These are phyloP conservation scores for Sinosuthora webbiana DNA, from an alignment of 2,113 vertebrate species.

Conservation along the genomic window DNA sequence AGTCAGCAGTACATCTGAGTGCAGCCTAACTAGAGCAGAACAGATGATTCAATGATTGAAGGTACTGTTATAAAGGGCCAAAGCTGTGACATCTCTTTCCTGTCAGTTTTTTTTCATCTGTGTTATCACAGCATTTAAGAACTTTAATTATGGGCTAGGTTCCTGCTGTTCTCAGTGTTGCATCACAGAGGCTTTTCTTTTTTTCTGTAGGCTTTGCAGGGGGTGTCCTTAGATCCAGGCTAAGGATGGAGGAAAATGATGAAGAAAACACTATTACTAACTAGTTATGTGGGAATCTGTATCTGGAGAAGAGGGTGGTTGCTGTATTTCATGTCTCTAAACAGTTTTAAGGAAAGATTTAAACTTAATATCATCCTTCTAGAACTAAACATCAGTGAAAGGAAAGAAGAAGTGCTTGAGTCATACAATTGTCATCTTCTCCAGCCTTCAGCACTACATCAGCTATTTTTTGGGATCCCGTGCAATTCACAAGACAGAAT, in stretches of 20 bases:
- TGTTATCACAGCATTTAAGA: not conserved
- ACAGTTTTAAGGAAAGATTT: not conserved
- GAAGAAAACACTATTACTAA: not conserved
- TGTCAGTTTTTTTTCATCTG: not conserved
- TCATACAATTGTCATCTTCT: not conserved
- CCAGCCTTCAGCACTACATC: not conserved
- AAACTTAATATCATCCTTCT: not conserved
- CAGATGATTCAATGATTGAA: not conserved
- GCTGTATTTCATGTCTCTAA: not conserved
- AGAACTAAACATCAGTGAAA: not conserved
- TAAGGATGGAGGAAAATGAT: not conserved
- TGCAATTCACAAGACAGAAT: not conserved
- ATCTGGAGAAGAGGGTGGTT: not conserved
- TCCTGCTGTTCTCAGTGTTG: not conserved
- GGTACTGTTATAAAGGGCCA: not conserved
- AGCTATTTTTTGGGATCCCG: not conserved
- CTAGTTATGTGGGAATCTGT: not conserved
- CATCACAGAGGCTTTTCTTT: not conserved
- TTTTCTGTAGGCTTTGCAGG: not conserved
- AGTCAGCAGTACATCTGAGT: accelerated
- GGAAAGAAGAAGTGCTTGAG: not conserved
- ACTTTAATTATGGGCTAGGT: not conserved
- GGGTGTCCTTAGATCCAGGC: not conserved
- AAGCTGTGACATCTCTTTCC: not conserved
- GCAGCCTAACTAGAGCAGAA: not conserved